Base-by-base conservation (phyloP, 2,888 invertebrate genomes). In the Beris chalybata region DNA sequence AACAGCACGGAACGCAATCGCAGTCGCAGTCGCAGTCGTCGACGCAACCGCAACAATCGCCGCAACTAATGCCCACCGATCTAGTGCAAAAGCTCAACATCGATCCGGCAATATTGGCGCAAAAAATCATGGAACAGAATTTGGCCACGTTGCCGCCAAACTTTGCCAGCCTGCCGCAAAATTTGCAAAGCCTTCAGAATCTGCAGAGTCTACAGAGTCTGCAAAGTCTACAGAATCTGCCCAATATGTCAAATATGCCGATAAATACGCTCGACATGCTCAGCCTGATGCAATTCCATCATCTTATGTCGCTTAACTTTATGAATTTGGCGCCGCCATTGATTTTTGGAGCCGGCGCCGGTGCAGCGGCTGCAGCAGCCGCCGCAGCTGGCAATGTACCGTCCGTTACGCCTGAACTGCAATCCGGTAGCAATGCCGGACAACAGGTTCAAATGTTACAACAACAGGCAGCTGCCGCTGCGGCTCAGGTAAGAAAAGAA, bases 301-400 rank as follows among this genome's bases (percentile, higher is more conserved):
- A 95, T 55, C 87, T 97, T 85, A 92, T 97, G 86, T 90, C 91
- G 71, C 81, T 95, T 69, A 95, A 95, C 22, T 93, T 95, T 45
- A 96, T 97, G 95, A 96, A 95, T 81, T 85, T 97, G 64, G 95
- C 95, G 76, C 95, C 96, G 30, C 95, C 96, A 1, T 68, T 81
- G 15, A 79, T 81, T 32, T 80, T 79, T 68, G 81, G 79, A 1
- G 72, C 67, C 6, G 70, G 71, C 6, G 77, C 72, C 3, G 48
- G 63, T 6, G 55, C 65, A 12, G 52, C 59, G 1, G 59, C 81
- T 94, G 73, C 92, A 93, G 75, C 93, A 93, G 22, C 85, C 81
- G 80, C 15, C 12, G 63, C 47, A 71, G 72, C 73, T 78, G 74
- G 76, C 86, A 71, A 84, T 89, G 69, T 89, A 89, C 78, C 91